Evolutionary conservation across 1,140 invertebrate species (phyloP).

Genomic region (Gryllus bimaculatus): DNA sequence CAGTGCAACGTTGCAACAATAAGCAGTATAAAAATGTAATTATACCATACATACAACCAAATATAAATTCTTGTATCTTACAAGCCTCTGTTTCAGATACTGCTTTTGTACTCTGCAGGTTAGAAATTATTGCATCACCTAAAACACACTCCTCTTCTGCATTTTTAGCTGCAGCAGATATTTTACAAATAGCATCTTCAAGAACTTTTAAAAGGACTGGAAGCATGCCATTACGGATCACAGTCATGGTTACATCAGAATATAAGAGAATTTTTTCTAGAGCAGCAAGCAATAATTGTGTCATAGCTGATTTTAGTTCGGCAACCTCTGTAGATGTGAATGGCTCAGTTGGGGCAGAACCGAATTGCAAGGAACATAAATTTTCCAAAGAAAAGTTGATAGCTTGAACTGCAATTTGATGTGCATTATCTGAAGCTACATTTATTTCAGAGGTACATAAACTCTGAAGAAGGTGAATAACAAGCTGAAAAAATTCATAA

Average conservation of each 20-base stretch:
- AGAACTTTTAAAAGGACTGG: constrained; percentile 49
- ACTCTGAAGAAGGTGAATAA: constrained; percentile 46
- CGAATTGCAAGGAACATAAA: constrained; percentile 49
- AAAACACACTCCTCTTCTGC: neutral
- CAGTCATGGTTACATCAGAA: constrained; percentile 45
- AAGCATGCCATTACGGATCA: constrained; percentile 50
- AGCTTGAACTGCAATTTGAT: constrained; percentile 46
- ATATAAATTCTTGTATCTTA: constrained; percentile 46
- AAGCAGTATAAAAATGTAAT: constrained; percentile 49
- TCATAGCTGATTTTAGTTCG: constrained; percentile 45
- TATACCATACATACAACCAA: constrained; percentile 47
- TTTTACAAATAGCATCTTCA: constrained; percentile 43
- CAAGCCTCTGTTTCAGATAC: constrained; percentile 5
- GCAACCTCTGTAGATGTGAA: constrained; percentile 31
- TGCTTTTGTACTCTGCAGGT: neutral
- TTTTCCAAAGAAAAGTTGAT: constrained; percentile 51
- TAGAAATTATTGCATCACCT: neutral
- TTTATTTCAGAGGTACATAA: constrained; percentile 46
- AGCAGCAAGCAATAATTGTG: constrained; percentile 45
- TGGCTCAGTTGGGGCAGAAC: constrained; percentile 29
- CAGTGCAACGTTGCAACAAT: constrained; percentile 43
- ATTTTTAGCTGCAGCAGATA: neutral
- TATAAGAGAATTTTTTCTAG: constrained; percentile 45
- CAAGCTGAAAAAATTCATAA: constrained; percentile 46
- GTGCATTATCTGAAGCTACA: constrained; percentile 34